A percentile compares a stretch with the other conserved stretches of the same genome.
These are phyloP conservation scores for Drosophila quasianomalipes DNA, from an alignment of 2,888 invertebrate species.

Conservation along the genomic window DNA sequence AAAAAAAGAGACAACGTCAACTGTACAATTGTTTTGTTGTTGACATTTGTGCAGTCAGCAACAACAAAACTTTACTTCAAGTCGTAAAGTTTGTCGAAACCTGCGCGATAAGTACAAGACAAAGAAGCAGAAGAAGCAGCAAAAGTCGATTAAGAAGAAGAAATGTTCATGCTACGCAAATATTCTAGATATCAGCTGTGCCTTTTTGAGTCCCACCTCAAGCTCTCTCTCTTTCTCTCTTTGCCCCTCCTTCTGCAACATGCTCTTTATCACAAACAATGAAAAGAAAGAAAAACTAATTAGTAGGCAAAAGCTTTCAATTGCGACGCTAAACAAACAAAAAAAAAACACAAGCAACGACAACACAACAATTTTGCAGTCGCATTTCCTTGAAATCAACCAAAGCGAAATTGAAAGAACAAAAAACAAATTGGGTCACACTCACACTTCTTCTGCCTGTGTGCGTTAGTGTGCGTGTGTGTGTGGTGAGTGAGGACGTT, in stretches of 20 bases:
- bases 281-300: slow-evolving; percentile 1
- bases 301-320: slow-evolving; percentile 13
- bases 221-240: neutral
- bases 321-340: slow-evolving; percentile 22
- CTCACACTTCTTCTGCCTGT: neutral
- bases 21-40: slow-evolving; percentile 39
- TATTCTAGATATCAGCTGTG: slow-evolving; percentile 7
- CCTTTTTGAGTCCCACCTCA: neutral
- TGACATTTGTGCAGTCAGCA: slow-evolving; percentile 31
- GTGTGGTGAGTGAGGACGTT: slow-evolving; percentile 39
- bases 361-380: slow-evolving; percentile 17
- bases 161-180: slow-evolving; percentile 11
- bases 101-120: slow-evolving; percentile 25
- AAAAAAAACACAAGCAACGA: slow-evolving; percentile 2
- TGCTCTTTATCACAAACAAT: slow-evolving; percentile 13
- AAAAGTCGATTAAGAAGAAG: neutral
- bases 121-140: slow-evolving; percentile 4
- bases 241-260: neutral
- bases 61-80: slow-evolving; percentile 18
- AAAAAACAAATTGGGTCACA: slow-evolving; percentile 44
- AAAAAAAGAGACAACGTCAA: slow-evolving; percentile 23
- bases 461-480: slow-evolving; percentile 19
- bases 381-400: slow-evolving; percentile 19
- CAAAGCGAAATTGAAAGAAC: slow-evolving; percentile 8
- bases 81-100: slow-evolving; percentile 28